Percentiles rank a stretch among this genome's conserved stretches.
Evolutionary conservation across 1,140 invertebrate species (phyloP).

Genomic region (Theocolax elegans): DNA sequence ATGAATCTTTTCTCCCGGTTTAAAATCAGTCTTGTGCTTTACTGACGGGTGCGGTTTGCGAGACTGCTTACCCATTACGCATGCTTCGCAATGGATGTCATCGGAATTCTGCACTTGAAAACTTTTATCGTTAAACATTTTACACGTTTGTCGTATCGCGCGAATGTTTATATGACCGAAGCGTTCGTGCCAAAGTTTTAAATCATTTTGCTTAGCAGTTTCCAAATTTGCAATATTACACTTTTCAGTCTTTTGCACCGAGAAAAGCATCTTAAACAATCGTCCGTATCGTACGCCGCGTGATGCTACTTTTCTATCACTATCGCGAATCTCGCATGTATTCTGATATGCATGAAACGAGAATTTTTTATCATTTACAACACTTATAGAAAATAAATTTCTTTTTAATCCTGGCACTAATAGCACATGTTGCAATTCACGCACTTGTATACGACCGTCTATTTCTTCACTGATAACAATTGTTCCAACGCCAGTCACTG

Average conservation of each 20-base stretch:
- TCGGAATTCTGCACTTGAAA: neutral
- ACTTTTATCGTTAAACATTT: neutral
- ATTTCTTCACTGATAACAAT: neutral
- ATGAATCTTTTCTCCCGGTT: neutral
- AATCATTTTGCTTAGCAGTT: neutral
- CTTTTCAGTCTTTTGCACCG: too few relatives aligned
- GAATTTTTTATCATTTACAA: slow-evolving; percentile 16
- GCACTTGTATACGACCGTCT: neutral
- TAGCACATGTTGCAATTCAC: slow-evolving; percentile 7
- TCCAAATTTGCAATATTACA: too few relatives aligned
- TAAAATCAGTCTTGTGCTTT: neutral
- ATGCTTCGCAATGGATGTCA: neutral
- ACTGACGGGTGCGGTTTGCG: neutral
- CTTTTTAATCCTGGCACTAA: slow-evolving; percentile 21
- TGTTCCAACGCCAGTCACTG: neutral
- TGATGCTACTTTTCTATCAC: neutral
- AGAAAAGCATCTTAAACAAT: too few relatives aligned
- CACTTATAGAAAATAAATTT: slow-evolving; percentile 25
- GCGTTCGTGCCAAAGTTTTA: too few relatives aligned
- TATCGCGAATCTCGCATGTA: slow-evolving; percentile 22
- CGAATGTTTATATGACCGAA: too few relatives aligned
- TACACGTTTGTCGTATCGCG: too few relatives aligned
- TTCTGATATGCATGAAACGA: too few relatives aligned
- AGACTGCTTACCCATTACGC: neutral
- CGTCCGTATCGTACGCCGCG: neutral